Conservation (phyloP, 1,140 invertebrate species). For the Antheraea pernyi region DNA sequence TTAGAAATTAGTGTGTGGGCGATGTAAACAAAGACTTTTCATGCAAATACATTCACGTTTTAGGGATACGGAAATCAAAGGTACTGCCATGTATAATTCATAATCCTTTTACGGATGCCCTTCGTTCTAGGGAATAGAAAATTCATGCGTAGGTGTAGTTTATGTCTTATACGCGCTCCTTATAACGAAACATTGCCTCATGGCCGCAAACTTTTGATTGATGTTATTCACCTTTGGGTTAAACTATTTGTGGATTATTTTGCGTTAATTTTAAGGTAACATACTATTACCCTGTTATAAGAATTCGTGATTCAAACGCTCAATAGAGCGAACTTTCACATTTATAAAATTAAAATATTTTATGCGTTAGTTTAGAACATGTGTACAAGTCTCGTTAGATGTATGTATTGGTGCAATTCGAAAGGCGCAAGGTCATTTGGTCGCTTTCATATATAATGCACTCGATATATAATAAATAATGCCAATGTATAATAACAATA, state of each 20-base stretch:
- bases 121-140: not conserved
- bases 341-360: too few relatives aligned
- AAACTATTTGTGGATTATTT: not conserved
- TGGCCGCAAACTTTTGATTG: not conserved
- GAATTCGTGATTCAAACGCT: too few relatives aligned
- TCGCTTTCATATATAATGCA: slow-evolving; percentile 20
- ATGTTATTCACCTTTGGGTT: not conserved
- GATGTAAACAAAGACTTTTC: slow-evolving; percentile 1
- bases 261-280: not conserved
- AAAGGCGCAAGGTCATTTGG: slow-evolving; percentile 20
- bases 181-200: not conserved
- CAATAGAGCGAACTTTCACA: too few relatives aligned
- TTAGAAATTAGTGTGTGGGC: slow-evolving; percentile 10
- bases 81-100: not conserved
- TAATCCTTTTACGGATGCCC: not conserved
- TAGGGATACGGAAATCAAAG: not conserved
- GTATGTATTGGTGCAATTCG: slow-evolving; percentile 11
- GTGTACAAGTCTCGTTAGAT: not conserved
- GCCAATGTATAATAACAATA: slow-evolving; percentile 10
- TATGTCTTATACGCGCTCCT: not conserved
- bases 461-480: slow-evolving; percentile 19
- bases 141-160: not conserved
- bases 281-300: not conserved
- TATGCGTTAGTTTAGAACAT: not conserved
- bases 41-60: slow-evolving; percentile 3